Base-by-base conservation (phyloP, 1,140 invertebrate species). In the Ceratosolen solmsi region DNA sequence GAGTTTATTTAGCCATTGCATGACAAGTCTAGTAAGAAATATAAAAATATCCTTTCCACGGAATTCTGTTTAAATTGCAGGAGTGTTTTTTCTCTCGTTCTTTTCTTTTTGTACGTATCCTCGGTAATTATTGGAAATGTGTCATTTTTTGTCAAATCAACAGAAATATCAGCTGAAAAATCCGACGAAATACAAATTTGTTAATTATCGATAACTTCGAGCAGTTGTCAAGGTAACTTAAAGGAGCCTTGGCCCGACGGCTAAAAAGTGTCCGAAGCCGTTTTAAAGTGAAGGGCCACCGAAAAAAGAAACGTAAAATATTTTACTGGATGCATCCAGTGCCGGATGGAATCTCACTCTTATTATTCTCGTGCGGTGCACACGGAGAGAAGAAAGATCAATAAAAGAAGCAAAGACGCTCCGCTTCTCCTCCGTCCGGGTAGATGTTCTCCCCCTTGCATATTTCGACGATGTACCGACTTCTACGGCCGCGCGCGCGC, bases 361-460 rank as follows among this genome's bases (percentile, higher is more conserved):
- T 58, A 75, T 75, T 75, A 58, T 75, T 54, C 73, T 33, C 22
- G 71, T 56, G 27, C 49, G 22, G 54, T 33, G n/a, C 54, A 17
- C 73, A 46, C 30, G 68, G 17, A 70, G 49, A 74, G 22, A 74
- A 68, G 58, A 74, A 58, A 68, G 78, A 80, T 73, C 77, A 58
- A 73, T 46, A 81, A 63, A 72, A 72, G 73, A 78, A 46, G 85
- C 58, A 60, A 75, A 75, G 54, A 60, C 73, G 30, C 54, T 60
- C 54, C 2, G 41, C 41, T 4, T 25, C 20, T 49, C 73, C 33
- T 71, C 72, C 82, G 65, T 79, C 76, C 79, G 80, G 84, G 17
- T 75, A 82, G 86, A 85, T 84, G 86, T 86, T 83, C 86, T 86
- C 85, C 84, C 84, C 83, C 51, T 65, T 82, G 70, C 54, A 46